These are phyloP conservation scores for Isurus oxyrinchus DNA, from an alignment of 2,113 vertebrate genomes.

Conservation along the genomic window DNA sequence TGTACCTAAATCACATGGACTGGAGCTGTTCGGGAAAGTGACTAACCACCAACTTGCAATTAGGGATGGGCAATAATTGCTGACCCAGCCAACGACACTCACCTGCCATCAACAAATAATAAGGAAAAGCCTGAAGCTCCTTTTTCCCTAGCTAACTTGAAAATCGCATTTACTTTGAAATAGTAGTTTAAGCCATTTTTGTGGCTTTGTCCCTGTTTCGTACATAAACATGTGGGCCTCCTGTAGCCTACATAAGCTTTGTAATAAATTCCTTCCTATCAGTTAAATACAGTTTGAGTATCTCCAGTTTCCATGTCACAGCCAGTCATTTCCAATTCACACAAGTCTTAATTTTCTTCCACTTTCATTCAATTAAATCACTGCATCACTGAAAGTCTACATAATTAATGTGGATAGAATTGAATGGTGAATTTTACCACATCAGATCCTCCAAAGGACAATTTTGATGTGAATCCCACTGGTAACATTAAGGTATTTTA, in stretches of 20 bases:
- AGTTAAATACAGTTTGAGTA: neutral
- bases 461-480: neutral
- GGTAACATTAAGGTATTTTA: neutral
- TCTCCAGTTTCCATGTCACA: neutral
- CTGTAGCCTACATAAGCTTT: neutral
- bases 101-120: neutral
- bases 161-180: neutral
- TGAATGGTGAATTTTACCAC: neutral
- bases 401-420: neutral
- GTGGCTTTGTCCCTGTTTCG: neutral
- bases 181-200: neutral
- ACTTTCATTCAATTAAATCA: neutral
- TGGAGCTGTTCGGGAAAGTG: too few species aligned
- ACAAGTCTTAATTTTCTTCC: neutral
- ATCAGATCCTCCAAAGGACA: neutral
- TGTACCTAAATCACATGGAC: neutral
- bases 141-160: neutral
- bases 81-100: neutral
- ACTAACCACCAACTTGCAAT: neutral
- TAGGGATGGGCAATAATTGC: neutral
- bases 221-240: neutral
- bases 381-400: neutral
- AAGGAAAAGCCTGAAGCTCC: neutral
- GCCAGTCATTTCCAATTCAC: neutral
- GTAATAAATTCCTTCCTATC: too few species aligned